Percentiles rank a stretch among this genome's conserved stretches.
These are phyloP conservation scores for Anarrhichthys ocellatus DNA, from an alignment of 2,113 vertebrate genomes.

Conservation along the genomic window DNA sequence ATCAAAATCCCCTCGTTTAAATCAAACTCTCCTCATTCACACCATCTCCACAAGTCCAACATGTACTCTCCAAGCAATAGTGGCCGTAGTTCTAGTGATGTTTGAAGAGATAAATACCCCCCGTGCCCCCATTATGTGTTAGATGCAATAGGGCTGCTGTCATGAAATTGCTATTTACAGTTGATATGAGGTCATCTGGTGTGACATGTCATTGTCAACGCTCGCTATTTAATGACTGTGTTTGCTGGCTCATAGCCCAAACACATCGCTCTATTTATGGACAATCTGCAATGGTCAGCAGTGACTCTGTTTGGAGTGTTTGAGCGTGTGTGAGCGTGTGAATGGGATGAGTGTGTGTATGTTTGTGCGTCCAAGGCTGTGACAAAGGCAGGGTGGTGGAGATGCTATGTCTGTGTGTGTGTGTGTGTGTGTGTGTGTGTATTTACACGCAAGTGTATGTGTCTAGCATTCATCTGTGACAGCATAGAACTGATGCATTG, in stretches of 20 bases:
- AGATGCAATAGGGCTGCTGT: constrained; percentile 18
- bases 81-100: not conserved
- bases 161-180: constrained; percentile 50
- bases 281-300: constrained; percentile 47
- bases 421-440: not conserved
- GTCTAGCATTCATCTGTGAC: constrained; percentile 17
- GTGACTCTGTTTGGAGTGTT: constrained; percentile 32
- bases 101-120: not conserved
- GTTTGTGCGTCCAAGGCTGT: not conserved
- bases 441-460: not conserved
- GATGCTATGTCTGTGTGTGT: not conserved
- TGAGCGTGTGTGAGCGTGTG: not conserved
- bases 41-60: constrained; percentile 9
- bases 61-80: not conserved
- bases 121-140: constrained; percentile 3
- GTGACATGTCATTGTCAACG: constrained; percentile 53
- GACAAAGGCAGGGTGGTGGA: not conserved
- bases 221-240: constrained; percentile 45
- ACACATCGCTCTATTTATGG: constrained; percentile 52
- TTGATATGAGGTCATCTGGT: constrained; percentile 54
- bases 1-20: constrained; percentile 11
- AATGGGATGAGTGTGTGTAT: not conserved
- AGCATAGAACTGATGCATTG: constrained; percentile 6
- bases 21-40: constrained; percentile 10
- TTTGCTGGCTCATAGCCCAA: constrained; percentile 49